These are phyloP conservation scores for Conomelus anceps DNA, from an alignment of 2,888 invertebrate species.

Conservation along the genomic window DNA sequence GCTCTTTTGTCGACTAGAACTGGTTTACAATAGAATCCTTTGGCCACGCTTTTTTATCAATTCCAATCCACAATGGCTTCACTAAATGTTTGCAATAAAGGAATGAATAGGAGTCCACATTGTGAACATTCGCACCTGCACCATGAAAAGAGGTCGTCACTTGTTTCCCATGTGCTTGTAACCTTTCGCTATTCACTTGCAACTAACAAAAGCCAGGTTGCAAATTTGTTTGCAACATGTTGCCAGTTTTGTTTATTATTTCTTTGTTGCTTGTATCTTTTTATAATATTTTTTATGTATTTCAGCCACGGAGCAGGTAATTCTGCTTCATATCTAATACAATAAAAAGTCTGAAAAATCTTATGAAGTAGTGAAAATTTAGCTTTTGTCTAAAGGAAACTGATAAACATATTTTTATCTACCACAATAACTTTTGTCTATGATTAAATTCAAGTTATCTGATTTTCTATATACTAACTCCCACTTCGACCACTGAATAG, in stretches of 20 bases:
- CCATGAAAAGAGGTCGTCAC: neutral
- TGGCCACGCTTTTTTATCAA: neutral
- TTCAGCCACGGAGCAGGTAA: no score
- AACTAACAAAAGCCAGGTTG: neutral
- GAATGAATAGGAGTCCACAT: neutral
- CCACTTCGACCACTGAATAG: no score
- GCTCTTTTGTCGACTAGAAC: neutral
- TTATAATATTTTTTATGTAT: no score
- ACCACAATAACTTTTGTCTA: no score
- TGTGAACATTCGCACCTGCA: neutral
- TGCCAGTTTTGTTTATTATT: neutral
- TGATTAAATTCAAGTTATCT: no score
- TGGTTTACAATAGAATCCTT: neutral
- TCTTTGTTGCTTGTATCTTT: no score
- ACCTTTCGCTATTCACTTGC: neutral
- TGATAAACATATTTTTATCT: no score
- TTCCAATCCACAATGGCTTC: neutral
- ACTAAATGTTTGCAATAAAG: neutral
- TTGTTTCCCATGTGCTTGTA: neutral
- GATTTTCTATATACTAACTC: no score
- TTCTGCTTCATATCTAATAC: no score
- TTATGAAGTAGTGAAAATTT: no score
- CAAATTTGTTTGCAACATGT: neutral
- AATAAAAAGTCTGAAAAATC: no score
- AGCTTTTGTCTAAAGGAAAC: no score